Base-by-base conservation (phyloP, 2,888 invertebrate species). In the Gisinianus flammeolus region DNA sequence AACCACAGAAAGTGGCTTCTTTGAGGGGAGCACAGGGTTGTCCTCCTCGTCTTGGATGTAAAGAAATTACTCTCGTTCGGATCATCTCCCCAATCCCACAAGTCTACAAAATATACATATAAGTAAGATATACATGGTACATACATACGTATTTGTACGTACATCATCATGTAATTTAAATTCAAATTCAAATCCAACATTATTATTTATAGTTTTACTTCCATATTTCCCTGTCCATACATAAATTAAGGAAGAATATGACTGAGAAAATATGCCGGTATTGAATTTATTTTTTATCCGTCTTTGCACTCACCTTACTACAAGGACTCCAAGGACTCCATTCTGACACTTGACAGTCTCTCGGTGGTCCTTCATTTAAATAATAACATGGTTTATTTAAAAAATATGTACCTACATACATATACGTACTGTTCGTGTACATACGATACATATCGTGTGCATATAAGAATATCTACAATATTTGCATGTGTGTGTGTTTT, bases 301-400 rank as follows among this genome's bases (percentile, higher is more conserved):
- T n/a, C n/a, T n/a, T 58, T 24, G 24, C 24, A 5, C 12, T 74
- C 64, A 74, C 93, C 64, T 81, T 79, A 88, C 93, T 94, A 89
- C 97, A 97, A 10, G 91, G 89, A 85, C 93, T 92, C 96, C 95
- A 96, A 77, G 92, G 91, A 31, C 93, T 92, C 96, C 95, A 96
- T 83, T 92, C 92, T 81, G 93, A 91, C 73, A 95, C 93, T 85
- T 93, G 91, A 88, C 96, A 96, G 88, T 95, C 94, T 85, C 93
- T 90, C 76, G 93, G 91, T 86, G 90, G 88, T 85, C 90, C 90
- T 89, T 87, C 76, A 86, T 86, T 80, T 75, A 33, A 76, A 79
- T 80, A 44, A 16, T 44, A 12, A 44, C 44, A 44, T 44, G 2
- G 6, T n/a, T n/a, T n/a, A n/a, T n/a, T n/a, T n/a, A n/a, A n/a